phyloP scores from a whole-genome alignment of 1,140 invertebrate genomes.

The Sarcophaga bullata region DNA sequence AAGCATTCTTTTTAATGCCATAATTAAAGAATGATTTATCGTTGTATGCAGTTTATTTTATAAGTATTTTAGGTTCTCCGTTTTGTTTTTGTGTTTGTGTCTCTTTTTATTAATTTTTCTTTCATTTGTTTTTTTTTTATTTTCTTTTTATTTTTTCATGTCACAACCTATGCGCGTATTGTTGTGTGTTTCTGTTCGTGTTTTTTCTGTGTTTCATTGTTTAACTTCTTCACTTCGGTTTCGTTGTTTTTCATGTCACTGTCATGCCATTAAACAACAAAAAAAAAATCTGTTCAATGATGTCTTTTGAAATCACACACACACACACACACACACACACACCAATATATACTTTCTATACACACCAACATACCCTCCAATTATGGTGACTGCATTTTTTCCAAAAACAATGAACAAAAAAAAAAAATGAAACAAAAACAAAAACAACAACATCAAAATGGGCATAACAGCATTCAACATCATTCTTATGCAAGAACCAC shows the following conservation, averaged over 20 bases:
- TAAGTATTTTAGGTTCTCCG: constrained; percentile 39
- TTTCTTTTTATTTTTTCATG: not conserved
- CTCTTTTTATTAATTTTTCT: not conserved
- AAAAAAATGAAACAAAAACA: not conserved
- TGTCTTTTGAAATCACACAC: too few relatives aligned
- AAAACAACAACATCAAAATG: not conserved
- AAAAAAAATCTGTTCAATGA: too few relatives aligned
- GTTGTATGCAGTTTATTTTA: constrained; percentile 55
- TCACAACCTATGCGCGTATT: not conserved
- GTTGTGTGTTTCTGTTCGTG: not conserved
- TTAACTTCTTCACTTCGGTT: not conserved
- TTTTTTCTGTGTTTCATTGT: constrained; percentile 42
- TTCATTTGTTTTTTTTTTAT: constrained; percentile 21
- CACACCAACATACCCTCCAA: too few relatives aligned
- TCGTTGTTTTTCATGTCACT: not conserved
- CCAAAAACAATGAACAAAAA: not conserved
- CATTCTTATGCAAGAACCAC: constrained; percentile 46
- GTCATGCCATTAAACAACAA: not conserved
- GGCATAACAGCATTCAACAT: constrained; percentile 56
- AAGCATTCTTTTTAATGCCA: not conserved
- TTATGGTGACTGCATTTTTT: too few relatives aligned
- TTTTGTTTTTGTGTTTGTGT: not conserved
- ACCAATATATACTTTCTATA: too few relatives aligned
- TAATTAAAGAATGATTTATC: constrained; percentile 1
- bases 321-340: constrained; percentile 9